Evolutionary conservation across 2,113 vertebrate genomes (phyloP).

Genomic region (Tricholaema leucomelas): DNA sequence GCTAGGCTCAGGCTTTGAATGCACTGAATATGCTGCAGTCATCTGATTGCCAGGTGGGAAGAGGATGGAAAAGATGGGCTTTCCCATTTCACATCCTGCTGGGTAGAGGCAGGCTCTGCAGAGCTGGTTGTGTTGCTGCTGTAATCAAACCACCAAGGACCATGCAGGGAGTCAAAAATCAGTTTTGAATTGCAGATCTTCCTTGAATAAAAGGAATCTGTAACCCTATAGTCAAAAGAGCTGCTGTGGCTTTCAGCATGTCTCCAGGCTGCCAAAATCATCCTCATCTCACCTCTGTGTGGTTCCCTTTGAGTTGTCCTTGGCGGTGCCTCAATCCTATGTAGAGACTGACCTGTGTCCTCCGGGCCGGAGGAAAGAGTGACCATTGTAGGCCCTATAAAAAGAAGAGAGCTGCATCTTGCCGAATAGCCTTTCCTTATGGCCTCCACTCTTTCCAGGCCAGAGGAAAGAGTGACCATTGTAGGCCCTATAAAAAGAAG

Average conservation of each 20-base stretch:
- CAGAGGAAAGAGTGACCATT: background rate
- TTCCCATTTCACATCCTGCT: background rate
- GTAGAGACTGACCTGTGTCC: background rate
- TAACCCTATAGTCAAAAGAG: background rate
- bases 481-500: background rate
- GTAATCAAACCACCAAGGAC: background rate
- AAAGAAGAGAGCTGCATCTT: background rate
- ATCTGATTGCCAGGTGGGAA: background rate
- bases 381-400: background rate
- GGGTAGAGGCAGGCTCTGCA: background rate
- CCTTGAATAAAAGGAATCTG: background rate
- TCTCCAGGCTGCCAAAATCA: background rate
- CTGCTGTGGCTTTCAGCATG: background rate
- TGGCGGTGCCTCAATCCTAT: fast-evolving
- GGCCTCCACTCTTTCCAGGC: too few species aligned
- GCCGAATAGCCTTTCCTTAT: background rate
- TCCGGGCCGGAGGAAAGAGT: background rate
- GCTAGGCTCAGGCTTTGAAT: background rate
- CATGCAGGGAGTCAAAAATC: background rate
- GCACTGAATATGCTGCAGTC: background rate
- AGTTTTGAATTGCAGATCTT: background rate
- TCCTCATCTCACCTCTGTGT: background rate
- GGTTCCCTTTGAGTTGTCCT: background rate
- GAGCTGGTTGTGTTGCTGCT: background rate
- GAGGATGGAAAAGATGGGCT: background rate